Evolutionary conservation across 2,113 vertebrate species (phyloP), one percentile per base, ranked within the genome.

Genomic region (Cyprinodon tularosa): DNA sequence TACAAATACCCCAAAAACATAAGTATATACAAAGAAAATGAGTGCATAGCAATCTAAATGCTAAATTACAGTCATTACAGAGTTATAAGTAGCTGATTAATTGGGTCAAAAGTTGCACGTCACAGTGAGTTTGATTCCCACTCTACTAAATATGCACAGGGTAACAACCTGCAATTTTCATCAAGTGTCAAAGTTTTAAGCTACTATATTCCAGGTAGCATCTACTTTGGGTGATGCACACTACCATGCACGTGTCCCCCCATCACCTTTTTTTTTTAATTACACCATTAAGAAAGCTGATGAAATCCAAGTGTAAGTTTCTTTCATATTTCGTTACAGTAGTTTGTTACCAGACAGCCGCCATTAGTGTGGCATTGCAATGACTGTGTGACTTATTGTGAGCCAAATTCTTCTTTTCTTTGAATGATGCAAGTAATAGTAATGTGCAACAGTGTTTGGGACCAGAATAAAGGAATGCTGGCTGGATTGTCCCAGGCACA

Each of bases 381-480:
- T 78, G 85, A 88, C 83, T 86, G 82, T 88, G 82, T 90, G 91
- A 93, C 89, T 93, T 93, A 94, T 94, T 92, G 84, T 83, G 90
- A 93, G 89, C 90, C 89, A 90, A 91, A 92, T 89, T 89, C 76
- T 71, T 77, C 80, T 78, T 87, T 85, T 85, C 83, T 83, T 86
- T 84, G 87, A 87, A 94, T 95, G 94, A 95, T 93, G 94, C 94
- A 95, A 95, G 93, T 91, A 86, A 83, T 83, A 87, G 94, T 88
- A 94, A 94, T 89, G 87, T 11, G 80, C 79, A 86, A 84, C 83
- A 84, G 80, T 81, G 82, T 74, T 78, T 67, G 81, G 84, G 80
- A 85, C 75, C 73, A 40, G 77, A 76, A 82, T 80, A 79, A 88
- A 87, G 80, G 77, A 72, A 72, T 53, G 67, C 60, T 72, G 68